A percentile compares a stretch with the other conserved stretches of the same genome.
Conservation (phyloP, 2,888 invertebrate genomes). For the Tineola bisselliella region DNA sequence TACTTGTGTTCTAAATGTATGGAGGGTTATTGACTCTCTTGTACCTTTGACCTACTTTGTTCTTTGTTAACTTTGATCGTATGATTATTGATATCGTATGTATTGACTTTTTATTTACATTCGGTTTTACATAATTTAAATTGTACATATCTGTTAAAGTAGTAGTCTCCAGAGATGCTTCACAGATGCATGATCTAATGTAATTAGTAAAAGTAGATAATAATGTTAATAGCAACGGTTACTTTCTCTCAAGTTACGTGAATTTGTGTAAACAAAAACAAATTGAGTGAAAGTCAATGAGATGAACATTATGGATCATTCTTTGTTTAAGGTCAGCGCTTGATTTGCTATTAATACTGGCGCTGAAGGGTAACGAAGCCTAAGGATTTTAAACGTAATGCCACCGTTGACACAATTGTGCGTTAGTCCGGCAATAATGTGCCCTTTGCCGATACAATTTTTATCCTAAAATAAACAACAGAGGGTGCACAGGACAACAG, state of each 20-base stretch:
- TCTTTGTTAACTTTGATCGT: not conserved
- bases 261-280: not conserved
- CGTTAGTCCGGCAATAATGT: not conserved
- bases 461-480: not conserved
- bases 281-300: conserved; percentile 7
- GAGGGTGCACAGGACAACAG: not conserved
- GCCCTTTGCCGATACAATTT: not conserved
- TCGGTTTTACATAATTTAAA: no score
- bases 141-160: not conserved
- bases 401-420: conserved; percentile 9
- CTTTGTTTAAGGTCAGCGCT: conserved; percentile 6
- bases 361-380: not conserved
- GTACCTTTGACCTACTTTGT: not conserved
- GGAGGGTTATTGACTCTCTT: not conserved
- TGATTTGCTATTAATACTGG: conserved; percentile 11
- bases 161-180: not conserved
- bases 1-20: not conserved
- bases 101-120: not conserved
- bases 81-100: not conserved
- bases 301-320: not conserved
- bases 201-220: conserved; percentile 16
- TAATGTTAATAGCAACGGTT: conserved; percentile 12
- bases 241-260: not conserved
- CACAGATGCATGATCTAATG: conserved; percentile 1
- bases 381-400: not conserved